Evolutionary conservation across 2,888 invertebrate species (phyloP), one percentile per base, ranked within the genome.

Genomic region (Nemurella pictetii): DNA sequence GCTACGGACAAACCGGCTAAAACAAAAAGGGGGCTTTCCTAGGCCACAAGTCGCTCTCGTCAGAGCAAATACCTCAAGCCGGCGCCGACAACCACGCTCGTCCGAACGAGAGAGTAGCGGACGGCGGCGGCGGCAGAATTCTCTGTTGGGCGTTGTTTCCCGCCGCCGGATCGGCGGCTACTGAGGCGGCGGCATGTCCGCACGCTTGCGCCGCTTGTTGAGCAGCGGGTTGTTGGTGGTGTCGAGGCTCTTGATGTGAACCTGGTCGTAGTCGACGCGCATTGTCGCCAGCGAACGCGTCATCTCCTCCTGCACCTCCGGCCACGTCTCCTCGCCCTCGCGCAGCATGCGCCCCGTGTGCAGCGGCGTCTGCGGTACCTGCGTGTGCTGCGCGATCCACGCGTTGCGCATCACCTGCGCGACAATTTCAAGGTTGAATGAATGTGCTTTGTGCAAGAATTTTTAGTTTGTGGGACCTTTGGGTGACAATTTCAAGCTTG

Each of bases 281-380:
- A 99, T 99, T 83, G 98, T 98, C 78, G 99, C 98, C 87, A 99
- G 91, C 0, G 99, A 98, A 87, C 98, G 94, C 0, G 97, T 99
- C 99, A 99, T 99, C 92, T 99, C 99, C 90, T 99, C 99, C 91
- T 99, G 98, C 4, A 99, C 98, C 89, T 99, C 99, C 0, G 96
- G 96, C 99, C 99, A 99, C 85, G 95, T 94, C 87, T 97, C 97
- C 87, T 95, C 96, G 83, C 97, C 96, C 90, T 99, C 99, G 35
- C 95, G 94, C 28, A 99, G 92, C 88, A 99, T 94, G 84, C 96
- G 93, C 85, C 96, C 94, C 0, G 99, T 99, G 91, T 97, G 96
- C 15, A 99, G 92, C 0, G 99, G 99, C 0, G 99, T 99, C 89
- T 96, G 96, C 0, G 99, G 99, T 5, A 99, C 99, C 87, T 95